A percentile compares a stretch with the other conserved stretches of the same genome.
These are phyloP conservation scores for Leptopilina boulardi DNA, from an alignment of 1,140 invertebrate genomes.

Conservation along the genomic window DNA sequence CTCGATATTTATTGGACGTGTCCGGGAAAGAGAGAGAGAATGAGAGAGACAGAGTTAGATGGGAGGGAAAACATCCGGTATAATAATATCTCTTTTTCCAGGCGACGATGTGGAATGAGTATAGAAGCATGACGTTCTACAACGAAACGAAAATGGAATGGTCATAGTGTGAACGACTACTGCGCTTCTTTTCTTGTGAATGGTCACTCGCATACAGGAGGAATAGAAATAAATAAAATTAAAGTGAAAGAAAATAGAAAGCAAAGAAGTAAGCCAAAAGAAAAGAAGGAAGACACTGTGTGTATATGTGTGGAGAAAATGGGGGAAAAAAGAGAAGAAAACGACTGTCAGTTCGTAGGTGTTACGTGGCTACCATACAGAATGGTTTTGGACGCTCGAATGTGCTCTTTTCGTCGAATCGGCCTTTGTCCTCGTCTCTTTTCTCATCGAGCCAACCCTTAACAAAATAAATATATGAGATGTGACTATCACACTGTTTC, in stretches of 20 bases:
- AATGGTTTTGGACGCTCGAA: constrained; percentile 1
- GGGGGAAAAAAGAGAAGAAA: constrained; percentile 44
- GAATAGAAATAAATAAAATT: constrained; percentile 63
- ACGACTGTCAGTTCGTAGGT: constrained; percentile 46
- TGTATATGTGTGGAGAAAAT: constrained; percentile 34
- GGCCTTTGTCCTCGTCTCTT: constrained; percentile 23
- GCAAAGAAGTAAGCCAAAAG: constrained; percentile 43
- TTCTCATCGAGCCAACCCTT: constrained; percentile 7
- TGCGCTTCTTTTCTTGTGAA: constrained; percentile 43
- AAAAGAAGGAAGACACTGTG: constrained; percentile 47
- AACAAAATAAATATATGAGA: constrained; percentile 4
- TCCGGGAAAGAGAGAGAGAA: constrained; percentile 38
- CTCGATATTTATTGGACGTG: constrained; percentile 65
- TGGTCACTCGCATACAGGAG: constrained; percentile 39
- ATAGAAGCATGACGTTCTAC: constrained; percentile 46
- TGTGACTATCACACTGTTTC: constrained; percentile 16
- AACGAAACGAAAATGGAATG: constrained; percentile 52
- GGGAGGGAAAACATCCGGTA: constrained; percentile 54
- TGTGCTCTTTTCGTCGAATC: constrained; percentile 20
- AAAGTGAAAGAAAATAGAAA: constrained; percentile 63
- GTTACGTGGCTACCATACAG: constrained; percentile 52
- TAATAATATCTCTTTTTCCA: constrained; percentile 70
- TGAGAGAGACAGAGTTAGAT: constrained; percentile 35
- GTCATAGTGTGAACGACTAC: constrained; percentile 46
- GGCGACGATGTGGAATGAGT: constrained; percentile 61